These are phyloP conservation scores for Nemopilema nomurai DNA, from an alignment of 30 jellyfish, hydroid and myxozoan species.

Conservation along the genomic window DNA sequence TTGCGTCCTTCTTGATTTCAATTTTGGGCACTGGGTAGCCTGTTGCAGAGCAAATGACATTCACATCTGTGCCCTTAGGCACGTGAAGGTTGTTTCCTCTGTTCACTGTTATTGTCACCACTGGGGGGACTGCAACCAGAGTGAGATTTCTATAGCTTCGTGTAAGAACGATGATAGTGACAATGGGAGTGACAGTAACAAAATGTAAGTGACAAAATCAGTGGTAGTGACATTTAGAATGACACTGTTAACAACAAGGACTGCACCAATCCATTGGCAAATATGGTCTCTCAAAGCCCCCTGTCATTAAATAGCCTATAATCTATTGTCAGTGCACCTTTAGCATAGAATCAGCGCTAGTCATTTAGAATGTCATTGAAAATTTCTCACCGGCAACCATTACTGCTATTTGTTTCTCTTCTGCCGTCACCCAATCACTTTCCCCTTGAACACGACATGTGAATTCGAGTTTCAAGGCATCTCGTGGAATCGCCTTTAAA, in stretches of 20 bases:
- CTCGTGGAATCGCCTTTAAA: constrained; percentile 25
- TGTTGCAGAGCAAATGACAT: constrained; percentile 20
- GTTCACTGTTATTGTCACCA: constrained; percentile 12
- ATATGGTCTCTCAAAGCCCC: no score
- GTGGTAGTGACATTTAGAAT: no score
- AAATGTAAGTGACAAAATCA: no score
- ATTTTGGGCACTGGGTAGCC: constrained; percentile 45
- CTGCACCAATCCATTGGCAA: no score
- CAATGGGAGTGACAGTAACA: no score
- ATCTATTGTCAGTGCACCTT: no score
- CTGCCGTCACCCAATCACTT: neutral
- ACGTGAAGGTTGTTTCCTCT: constrained; percentile 25
- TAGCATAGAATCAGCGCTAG: no score
- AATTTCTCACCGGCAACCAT: constrained; percentile 27
- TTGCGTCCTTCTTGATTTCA: constrained; percentile 17
- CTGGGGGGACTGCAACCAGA: constrained; percentile 17
- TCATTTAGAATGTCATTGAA: no score
- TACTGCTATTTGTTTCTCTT: constrained; percentile 14
- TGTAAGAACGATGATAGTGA: no score
- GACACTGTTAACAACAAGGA: no score
- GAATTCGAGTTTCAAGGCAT: constrained; percentile 10
- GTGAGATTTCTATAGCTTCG: no score
- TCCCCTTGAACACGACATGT: neutral
- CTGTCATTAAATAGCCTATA: no score
- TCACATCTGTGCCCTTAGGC: constrained; percentile 38